Evolutionary conservation across 2,888 invertebrate genomes (phyloP), one percentile per base, ranked within the genome.

Genomic region (Liopterus haemorrhoidalis): DNA sequence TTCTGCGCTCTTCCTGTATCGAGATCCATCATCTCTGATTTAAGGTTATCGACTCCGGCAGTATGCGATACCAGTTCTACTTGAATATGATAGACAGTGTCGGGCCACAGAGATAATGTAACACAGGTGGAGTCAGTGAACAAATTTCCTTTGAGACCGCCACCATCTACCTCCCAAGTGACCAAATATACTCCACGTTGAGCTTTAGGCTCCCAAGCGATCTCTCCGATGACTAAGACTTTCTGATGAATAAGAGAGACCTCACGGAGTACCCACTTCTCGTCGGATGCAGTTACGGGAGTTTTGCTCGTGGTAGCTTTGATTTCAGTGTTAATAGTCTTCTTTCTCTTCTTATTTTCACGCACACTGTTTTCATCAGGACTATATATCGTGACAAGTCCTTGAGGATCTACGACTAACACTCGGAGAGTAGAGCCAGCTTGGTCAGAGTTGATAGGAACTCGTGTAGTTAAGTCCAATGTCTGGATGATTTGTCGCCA

Each of bases 161-260:
- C 85, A 46, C 85, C 85, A 59, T 82, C 82, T 42, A 86, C 82
- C 73, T 87, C 86, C 86, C 86, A 87, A 49, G 85, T 85, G 40
- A 87, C 85, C 60, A 86, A 72, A 68, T 85, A 86, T 47, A 85
- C 80, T 18, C 78, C 79, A 40, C 75, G 74, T 43, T 70, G 72
- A 60, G 77, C 74, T 67, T 78, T 77, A 6, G 80, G 76, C 57
- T 81, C 80, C 83, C 83, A 83, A 35, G 80, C 79, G 54, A 83
- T 80, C 69, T 82, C 82, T 30, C 82, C 82, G 53, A 82, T 82
- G 27, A 79, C 78, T 25, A 79, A 63, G 50, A 81, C 81, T 67
- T 81, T 81, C 64, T 82, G 82, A 64, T 82, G 82, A 52, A 82
- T 82, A 31, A 82, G 71, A 5, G 81, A 82, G 57, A 82, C 76